A percentile compares a stretch with the other conserved stretches of the same genome.
These are phyloP conservation scores for Parauchenoglanis punctatus DNA, from an alignment of 2,797 vertebrate species.

Conservation along the genomic window DNA sequence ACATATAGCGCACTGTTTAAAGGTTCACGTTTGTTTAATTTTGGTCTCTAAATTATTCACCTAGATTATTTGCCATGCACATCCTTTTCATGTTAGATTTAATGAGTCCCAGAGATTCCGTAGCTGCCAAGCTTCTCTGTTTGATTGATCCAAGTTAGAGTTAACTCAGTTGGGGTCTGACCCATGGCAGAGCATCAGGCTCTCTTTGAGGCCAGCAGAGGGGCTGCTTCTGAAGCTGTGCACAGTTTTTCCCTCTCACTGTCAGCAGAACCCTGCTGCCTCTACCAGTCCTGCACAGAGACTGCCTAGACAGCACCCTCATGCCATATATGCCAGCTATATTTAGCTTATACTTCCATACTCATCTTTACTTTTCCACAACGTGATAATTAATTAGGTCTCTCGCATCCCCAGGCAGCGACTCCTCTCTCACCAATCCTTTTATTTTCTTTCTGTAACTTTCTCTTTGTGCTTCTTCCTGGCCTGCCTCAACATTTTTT, in stretches of 20 bases:
- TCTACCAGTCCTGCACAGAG: slow-evolving; percentile 35
- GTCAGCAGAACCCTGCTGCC: slow-evolving; percentile 33
- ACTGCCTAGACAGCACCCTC: slow-evolving; percentile 46
- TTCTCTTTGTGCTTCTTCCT: slow-evolving; percentile 32
- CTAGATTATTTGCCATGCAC: slow-evolving; percentile 7
- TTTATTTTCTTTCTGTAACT: background rate
- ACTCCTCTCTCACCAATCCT: slow-evolving; percentile 34
- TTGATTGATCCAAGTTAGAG: slow-evolving; percentile 21
- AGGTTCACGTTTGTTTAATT: slow-evolving; percentile 21
- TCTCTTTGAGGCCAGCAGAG: slow-evolving; percentile 33
- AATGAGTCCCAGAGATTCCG: slow-evolving; percentile 34
- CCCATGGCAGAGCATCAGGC: slow-evolving; percentile 35
- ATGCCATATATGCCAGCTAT: slow-evolving; percentile 61
- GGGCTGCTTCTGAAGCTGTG: slow-evolving; percentile 17
- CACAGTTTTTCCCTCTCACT: slow-evolving; percentile 19
- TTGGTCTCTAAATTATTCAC: slow-evolving; percentile 11
- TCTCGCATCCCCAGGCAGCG: slow-evolving; percentile 41
- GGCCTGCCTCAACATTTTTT: background rate
- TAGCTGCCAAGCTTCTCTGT: slow-evolving; percentile 11
- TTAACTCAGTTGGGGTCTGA: slow-evolving; percentile 37
- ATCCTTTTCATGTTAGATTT: slow-evolving; percentile 22
- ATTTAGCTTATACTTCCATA: slow-evolving; percentile 69
- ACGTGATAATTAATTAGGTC: slow-evolving; percentile 62
- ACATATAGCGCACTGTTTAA: background rate
- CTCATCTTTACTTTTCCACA: slow-evolving; percentile 48